These are phyloP conservation scores for Dicaeum eximium DNA, from an alignment of 2,113 vertebrate genomes.

Conservation along the genomic window DNA sequence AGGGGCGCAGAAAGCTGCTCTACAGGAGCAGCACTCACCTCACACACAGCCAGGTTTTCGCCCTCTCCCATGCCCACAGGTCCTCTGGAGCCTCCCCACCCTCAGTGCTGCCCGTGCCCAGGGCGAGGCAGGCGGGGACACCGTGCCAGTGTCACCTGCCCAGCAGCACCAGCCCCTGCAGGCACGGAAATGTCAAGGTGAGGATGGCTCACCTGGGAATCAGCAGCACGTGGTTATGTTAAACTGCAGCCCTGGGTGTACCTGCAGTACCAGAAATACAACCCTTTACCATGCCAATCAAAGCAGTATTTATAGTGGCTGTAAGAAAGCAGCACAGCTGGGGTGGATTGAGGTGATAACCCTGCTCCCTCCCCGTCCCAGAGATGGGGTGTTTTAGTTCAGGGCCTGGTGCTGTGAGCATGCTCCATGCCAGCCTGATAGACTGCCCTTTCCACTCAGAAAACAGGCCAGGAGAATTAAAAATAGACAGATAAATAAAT, in stretches of 20 bases:
- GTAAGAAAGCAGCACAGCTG: not conserved
- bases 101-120: not conserved
- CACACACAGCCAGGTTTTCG: not conserved
- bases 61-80: not conserved
- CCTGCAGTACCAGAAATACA: constrained; percentile 10
- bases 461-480: not conserved
- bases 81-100: not conserved
- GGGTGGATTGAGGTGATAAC: not conserved
- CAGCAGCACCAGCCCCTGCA: too few species aligned
- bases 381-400: not conserved
- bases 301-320: not conserved
- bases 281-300: not conserved
- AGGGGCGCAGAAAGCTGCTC: too few species aligned
- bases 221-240: not conserved
- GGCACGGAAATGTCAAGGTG: not conserved
- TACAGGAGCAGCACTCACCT: not conserved
- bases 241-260: not conserved
- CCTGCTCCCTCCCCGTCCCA: not conserved
- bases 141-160: too few species aligned
- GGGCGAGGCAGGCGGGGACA: rapidly evolving
- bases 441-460: not conserved
- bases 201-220: not conserved
- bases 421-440: rapidly evolving
- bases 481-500: not conserved
- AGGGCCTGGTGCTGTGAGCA: not conserved